Evolutionary conservation across 2,113 vertebrate species (phyloP).

Genomic region (Albula glossodonta): DNA sequence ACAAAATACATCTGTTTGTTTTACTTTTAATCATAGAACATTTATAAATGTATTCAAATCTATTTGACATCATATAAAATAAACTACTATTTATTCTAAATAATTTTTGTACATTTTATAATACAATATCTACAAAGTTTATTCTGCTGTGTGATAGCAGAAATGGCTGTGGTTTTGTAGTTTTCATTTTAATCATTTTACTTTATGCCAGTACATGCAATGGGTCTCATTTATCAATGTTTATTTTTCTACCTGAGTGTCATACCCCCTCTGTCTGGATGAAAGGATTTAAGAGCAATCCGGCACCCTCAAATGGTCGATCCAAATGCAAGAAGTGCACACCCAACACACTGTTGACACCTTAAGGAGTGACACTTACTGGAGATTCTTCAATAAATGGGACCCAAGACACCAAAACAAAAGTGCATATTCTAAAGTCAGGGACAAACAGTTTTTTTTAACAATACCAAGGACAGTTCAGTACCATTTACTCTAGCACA

Average conservation of each 20-base stretch:
- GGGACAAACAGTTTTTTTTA: slow-evolving; percentile 11
- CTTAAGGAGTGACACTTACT: slow-evolving; percentile 47
- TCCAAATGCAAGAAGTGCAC: neutral
- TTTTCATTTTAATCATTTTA: slow-evolving; percentile 46
- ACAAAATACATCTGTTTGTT: slow-evolving; percentile 69
- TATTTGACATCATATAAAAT: slow-evolving; percentile 72
- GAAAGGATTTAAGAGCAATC: slow-evolving; percentile 43
- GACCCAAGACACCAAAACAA: slow-evolving; percentile 7
- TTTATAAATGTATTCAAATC: slow-evolving; percentile 61
- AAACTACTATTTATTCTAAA: slow-evolving; percentile 67
- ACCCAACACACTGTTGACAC: slow-evolving; percentile 34
- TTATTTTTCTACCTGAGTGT: slow-evolving; percentile 29
- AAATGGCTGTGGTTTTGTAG: slow-evolving; percentile 55
- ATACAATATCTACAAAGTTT: slow-evolving; percentile 65
- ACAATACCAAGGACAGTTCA: neutral
- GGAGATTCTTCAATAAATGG: slow-evolving; percentile 30
- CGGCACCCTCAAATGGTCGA: slow-evolving; percentile 40
- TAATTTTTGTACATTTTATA: slow-evolving; percentile 62
- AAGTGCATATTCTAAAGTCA: slow-evolving; percentile 16
- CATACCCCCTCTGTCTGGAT: slow-evolving; percentile 41
- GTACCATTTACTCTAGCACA: neutral
- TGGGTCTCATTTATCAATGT: slow-evolving; percentile 45
- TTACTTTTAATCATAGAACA: slow-evolving; percentile 70
- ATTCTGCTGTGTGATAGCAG: slow-evolving; percentile 66
- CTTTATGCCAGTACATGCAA: slow-evolving; percentile 45